Evolutionary conservation across 2,888 invertebrate species (phyloP).

Genomic region (Escarpia spicata): DNA sequence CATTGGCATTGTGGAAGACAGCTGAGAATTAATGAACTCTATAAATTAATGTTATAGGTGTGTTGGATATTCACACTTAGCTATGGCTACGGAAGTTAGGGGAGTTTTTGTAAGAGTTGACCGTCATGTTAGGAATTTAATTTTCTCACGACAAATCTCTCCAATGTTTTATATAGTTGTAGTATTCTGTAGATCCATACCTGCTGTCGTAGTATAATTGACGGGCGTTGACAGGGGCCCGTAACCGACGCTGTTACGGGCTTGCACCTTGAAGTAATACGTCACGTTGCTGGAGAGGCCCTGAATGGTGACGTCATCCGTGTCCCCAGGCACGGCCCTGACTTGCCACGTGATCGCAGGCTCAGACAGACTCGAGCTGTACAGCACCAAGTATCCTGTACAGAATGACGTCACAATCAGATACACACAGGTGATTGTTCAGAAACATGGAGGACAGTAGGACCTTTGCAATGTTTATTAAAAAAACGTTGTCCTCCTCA

Average conservation of each 20-base stretch:
- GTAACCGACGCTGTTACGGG: slow-evolving; percentile 83
- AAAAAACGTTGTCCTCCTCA: not conserved
- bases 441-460: not conserved
- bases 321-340: slow-evolving; percentile 82
- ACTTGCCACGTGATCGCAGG: slow-evolving; percentile 81
- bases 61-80: not conserved
- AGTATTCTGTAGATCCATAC: not conserved
- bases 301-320: slow-evolving; percentile 78
- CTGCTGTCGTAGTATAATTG: slow-evolving; percentile 40
- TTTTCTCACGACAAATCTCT: not conserved
- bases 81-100: no score
- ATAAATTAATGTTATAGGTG: not conserved
- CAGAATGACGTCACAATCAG: not conserved
- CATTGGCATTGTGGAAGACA: no score
- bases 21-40: no score
- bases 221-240: slow-evolving; percentile 84
- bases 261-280: slow-evolving; percentile 92
- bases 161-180: not conserved
- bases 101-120: not conserved
- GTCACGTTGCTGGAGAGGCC: slow-evolving; percentile 82
- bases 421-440: not conserved
- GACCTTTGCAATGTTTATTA: not conserved
- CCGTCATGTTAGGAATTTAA: not conserved
- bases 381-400: slow-evolving; percentile 88
- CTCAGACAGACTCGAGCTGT: slow-evolving; percentile 79